phyloP scores from a whole-genome alignment of 1,140 invertebrate genomes.

The Augochlora pura region DNA sequence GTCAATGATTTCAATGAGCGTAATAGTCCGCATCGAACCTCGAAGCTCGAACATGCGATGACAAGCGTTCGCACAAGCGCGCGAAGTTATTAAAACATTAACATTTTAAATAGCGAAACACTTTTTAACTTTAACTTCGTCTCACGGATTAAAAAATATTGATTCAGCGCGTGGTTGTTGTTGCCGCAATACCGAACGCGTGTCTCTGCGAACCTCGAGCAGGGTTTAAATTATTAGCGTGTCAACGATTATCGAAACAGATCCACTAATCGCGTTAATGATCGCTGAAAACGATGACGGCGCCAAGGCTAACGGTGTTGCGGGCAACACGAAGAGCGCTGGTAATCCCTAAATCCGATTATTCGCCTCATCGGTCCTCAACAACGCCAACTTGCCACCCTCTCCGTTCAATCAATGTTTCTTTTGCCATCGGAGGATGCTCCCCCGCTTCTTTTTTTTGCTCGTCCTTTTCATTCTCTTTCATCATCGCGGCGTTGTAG shows the following conservation, averaged over 20 bases:
- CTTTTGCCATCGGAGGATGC: conserved; percentile 50
- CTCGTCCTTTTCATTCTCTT: conserved; percentile 34
- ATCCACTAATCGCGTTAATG: conserved; percentile 58
- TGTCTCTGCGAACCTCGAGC: neutral
- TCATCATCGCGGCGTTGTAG: neutral
- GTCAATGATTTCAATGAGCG: conserved; percentile 48
- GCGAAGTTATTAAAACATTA: too few species aligned
- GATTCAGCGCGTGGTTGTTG: too few species aligned
- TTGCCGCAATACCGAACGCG: too few species aligned
- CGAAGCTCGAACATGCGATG: too few species aligned
- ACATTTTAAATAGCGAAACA: too few species aligned
- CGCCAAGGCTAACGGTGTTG: conserved; percentile 42
- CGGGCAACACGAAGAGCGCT: conserved; percentile 54
- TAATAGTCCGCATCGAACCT: neutral
- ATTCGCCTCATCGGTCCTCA: conserved; percentile 76
- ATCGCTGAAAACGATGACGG: conserved; percentile 60
- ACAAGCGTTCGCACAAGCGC: too few species aligned
- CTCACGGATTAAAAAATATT: too few species aligned
- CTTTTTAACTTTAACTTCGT: too few species aligned
- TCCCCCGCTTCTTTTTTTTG: neutral
- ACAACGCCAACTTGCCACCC: conserved; percentile 70
- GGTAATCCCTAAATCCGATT: conserved; percentile 78
- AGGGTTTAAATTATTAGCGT: conserved; percentile 1
- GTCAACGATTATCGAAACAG: conserved; percentile 18
- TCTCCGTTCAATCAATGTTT: conserved; percentile 70